These are phyloP conservation scores for Cheirogaleus major DNA, from an alignment of 2,797 vertebrate species.

Conservation along the genomic window DNA sequence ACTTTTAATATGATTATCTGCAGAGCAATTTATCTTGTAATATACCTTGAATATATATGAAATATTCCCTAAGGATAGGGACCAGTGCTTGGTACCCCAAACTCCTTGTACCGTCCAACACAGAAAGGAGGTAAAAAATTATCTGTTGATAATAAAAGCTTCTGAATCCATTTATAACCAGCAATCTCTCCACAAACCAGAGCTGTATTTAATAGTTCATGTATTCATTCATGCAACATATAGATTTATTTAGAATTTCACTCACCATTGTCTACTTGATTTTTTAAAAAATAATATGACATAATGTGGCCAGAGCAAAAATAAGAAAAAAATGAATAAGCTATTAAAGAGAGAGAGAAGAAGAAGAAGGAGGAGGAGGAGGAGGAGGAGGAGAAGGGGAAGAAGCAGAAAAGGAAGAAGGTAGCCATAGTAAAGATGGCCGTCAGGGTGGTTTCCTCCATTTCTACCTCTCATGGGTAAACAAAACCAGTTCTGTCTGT, in stretches of 20 bases:
- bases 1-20: neutral
- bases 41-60: neutral
- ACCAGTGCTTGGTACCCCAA: neutral
- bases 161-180: neutral
- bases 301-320: neutral
- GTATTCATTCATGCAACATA: neutral
- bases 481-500: neutral
- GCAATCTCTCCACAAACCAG: neutral
- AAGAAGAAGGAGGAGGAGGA: neutral
- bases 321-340: neutral
- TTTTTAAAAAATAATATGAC: neutral
- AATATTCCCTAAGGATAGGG: neutral
- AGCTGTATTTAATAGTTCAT: neutral
- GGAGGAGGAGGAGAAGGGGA: neutral
- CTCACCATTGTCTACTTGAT: neutral
- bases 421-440: neutral
- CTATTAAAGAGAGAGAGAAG: neutral
- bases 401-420: neutral
- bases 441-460: neutral
- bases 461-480: neutral
- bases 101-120: neutral
- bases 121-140: neutral
- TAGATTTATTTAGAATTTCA: neutral
- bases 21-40: neutral
- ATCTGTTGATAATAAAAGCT: neutral